Base-by-base conservation (phyloP, 1,140 invertebrate species). In the Teleogryllus occipitalis region DNA sequence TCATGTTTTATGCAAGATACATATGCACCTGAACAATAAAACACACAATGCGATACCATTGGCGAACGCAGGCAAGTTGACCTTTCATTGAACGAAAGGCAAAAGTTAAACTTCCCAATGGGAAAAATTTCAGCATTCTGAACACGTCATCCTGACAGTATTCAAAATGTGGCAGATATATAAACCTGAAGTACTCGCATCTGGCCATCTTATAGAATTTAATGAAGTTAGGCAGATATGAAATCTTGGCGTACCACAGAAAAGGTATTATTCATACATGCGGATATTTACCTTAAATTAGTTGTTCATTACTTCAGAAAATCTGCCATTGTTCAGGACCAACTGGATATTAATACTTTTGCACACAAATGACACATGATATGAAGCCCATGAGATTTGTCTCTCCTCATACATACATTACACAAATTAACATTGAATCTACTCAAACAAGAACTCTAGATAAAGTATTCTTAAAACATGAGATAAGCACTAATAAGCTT, bases 51-150 rank as follows among this genome's bases (percentile, higher is more conserved):
- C 54, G 18, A 65, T 65, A 65, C 18, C 54, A 65, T 18, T 65
- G 54, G 10, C 18, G 54, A 75, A 77, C 47, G 76, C 76, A 77
- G 76, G 76, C 76, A 77, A 77, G 76, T 48, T 77, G 76, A 8
- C 18, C 76, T 77, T 77, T 77, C 76, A 77, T 77, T 77, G 76
- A 77, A 77, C 76, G 76, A 77, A 77, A 77, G 76, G 76, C 47
- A 77, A 22, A 7, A 10, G 18, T 48, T 54, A 22, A 12, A 77
- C 48, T 77, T 77, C 76, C 76, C 76, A 77, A 77, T 47, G 76
- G 76, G 76, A 77, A 77, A 47, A 77, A 47, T 47, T 49, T 46
- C 21, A 48, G 48, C 47, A 49, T 48, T 48, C 48, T 77, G 47
- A 21, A 21, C 18, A 77, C 48, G 48, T 48, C 48, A 48, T 8